A percentile compares a stretch with the other conserved stretches of the same genome.
Conservation (phyloP, 2,797 vertebrate genomes). For the Brotula barbata region DNA sequence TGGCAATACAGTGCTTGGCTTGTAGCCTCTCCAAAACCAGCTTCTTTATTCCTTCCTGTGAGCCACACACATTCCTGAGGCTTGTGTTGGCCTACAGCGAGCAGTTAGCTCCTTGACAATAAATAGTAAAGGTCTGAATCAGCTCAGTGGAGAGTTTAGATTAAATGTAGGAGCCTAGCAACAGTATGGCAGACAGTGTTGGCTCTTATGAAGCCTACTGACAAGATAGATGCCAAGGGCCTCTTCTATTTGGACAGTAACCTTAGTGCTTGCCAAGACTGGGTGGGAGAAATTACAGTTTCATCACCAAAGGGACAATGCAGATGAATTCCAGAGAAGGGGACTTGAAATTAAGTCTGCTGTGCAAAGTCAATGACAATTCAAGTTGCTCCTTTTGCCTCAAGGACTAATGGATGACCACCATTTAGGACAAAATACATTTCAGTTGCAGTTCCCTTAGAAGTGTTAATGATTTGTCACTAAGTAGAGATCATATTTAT, state of each 20-base stretch:
- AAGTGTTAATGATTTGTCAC: too few species aligned
- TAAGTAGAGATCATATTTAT: too few species aligned
- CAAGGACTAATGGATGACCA: too few species aligned
- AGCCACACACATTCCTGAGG: constrained; percentile 50
- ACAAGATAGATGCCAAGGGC: constrained; percentile 37
- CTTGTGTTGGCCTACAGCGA: constrained; percentile 35
- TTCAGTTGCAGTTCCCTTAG: too few species aligned
- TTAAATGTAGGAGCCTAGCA: constrained; percentile 40
- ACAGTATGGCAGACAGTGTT: constrained; percentile 30
- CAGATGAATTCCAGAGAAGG: background rate
- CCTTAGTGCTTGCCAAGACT: constrained; percentile 29
- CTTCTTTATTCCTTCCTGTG: constrained; percentile 39
- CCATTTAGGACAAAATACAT: too few species aligned
- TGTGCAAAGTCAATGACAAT: too few species aligned
- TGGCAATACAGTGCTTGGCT: constrained; percentile 59
- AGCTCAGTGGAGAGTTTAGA: constrained; percentile 41
- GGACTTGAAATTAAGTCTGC: too few species aligned
- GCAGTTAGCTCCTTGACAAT: constrained; percentile 59
- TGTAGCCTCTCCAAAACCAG: constrained; percentile 53
- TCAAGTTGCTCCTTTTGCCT: too few species aligned
- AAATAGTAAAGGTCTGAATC: constrained; percentile 28
- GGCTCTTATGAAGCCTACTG: constrained; percentile 29
- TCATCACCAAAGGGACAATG: constrained; percentile 13
- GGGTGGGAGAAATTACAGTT: constrained; percentile 26
- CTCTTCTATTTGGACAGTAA: constrained; percentile 33